These are phyloP conservation scores for human (Homo sapiens) DNA, from an alignment of 2,113 vertebrate species.

Conservation along the genomic window DNA sequence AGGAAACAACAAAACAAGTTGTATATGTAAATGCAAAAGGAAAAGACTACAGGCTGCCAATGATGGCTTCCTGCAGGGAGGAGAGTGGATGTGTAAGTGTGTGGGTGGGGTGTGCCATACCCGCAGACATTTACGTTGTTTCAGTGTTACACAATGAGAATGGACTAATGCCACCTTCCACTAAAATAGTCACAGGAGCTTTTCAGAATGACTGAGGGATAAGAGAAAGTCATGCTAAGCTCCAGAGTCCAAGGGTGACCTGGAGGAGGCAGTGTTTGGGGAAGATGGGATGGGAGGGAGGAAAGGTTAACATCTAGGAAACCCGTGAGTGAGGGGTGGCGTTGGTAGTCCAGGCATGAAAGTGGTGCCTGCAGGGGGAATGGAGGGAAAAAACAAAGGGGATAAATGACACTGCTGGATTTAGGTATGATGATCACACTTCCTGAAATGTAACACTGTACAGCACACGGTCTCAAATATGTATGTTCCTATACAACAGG, in stretches of 20 bases:
- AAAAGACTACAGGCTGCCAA: neutral
- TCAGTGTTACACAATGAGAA: neutral
- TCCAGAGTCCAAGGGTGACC: neutral
- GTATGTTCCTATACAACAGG: neutral
- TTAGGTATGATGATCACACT: neutral
- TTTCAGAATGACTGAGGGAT: neutral
- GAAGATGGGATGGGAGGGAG: neutral
- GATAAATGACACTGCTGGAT: neutral
- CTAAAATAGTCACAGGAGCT: neutral
- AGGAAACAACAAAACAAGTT: neutral
- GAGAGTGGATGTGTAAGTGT: accelerated
- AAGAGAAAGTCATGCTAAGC: neutral
- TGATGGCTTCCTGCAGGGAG: neutral
- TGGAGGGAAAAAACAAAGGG: neutral
- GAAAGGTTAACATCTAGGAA: neutral
- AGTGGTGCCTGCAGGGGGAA: neutral
- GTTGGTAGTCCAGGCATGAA: neutral
- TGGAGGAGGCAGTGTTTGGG: neutral
- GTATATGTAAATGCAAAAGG: neutral
- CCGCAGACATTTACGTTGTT: neutral
- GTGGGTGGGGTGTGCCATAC: too few relatives aligned
- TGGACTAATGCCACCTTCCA: neutral
- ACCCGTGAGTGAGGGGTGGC: neutral
- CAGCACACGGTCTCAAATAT: neutral
- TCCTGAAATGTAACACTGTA: neutral